Evolutionary conservation across 2,888 invertebrate genomes (phyloP).

Genomic region (Sinodicranocentrus sp.): DNA sequence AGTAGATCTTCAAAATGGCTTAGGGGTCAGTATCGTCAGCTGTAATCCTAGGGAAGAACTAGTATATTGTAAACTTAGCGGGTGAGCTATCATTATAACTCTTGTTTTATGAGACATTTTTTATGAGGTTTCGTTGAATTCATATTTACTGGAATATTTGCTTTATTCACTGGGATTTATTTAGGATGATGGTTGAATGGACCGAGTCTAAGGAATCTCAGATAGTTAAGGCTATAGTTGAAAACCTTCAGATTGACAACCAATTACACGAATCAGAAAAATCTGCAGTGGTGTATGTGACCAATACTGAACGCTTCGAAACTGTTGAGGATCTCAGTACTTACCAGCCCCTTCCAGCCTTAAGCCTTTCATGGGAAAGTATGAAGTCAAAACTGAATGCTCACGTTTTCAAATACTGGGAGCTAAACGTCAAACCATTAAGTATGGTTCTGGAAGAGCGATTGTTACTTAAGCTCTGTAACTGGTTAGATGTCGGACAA

Average conservation of each 20-base stretch:
- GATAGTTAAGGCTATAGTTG: constrained; percentile 71
- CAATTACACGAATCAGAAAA: constrained; percentile 91
- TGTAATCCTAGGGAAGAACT: constrained; percentile 78
- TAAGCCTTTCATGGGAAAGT: constrained; percentile 85
- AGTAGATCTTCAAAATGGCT: constrained; percentile 77
- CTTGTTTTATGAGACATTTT: no score
- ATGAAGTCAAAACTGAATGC: constrained; percentile 75
- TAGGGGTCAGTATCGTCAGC: constrained; percentile 79
- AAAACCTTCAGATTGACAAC: constrained; percentile 83
- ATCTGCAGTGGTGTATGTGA: constrained; percentile 91
- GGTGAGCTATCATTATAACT: no score
- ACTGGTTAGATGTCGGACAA: constrained; percentile 79
- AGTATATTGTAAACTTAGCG: constrained; percentile 78
- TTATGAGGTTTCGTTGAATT: no score
- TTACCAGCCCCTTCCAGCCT: constrained; percentile 86
- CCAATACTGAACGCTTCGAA: constrained; percentile 71
- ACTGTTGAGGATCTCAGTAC: constrained; percentile 83
- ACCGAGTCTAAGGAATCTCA: constrained; percentile 75
- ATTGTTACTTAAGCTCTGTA: constrained; percentile 85
- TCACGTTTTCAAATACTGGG: constrained; percentile 74
- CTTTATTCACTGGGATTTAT: no score
- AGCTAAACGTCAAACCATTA: constrained; percentile 79
- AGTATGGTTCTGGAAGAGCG: constrained; percentile 93
- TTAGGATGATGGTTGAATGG: constrained; percentile 72
- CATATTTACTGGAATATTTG: no score